Base-by-base conservation (phyloP, 2,797 vertebrate genomes). In the Hoplostethus atlanticus region DNA sequence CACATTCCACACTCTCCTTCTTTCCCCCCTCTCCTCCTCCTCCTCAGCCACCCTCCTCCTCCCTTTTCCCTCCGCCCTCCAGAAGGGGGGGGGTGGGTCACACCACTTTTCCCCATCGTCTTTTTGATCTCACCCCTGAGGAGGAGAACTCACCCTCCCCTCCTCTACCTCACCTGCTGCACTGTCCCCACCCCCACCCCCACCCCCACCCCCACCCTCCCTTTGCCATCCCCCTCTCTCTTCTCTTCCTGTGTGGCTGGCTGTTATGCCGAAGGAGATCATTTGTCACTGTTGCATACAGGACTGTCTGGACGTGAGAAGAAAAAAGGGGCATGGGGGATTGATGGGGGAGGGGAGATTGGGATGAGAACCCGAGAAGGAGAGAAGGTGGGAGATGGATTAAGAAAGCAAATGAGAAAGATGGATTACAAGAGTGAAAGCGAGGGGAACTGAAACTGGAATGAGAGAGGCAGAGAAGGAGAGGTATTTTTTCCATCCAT, bases 251-350 rank as follows among this genome's bases (percentile, higher is more conserved):
- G 21, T 36, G 50, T 44, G 21, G n/a, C 3, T 48, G 74, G 81
- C 79, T 89, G 70, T 90, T 84, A 71, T 36, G 74, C 84, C 61
- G 65, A 75, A 82, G 82, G 79, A 72, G 56, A 83, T 54, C 79
- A 68, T 86, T 77, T 89, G 81, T 90, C 86, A 87, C 81, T 84
- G 79, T 87, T 88, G 80, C 78, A 77, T 87, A 76, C 81, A 78
- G 84, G 77, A 77, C 85, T 84, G 82, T 90, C 84, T 86, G 84
- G 76, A 65, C 73, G 81, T 76, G 73, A 63, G 68, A 59, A 8
- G 7, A 40, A 40, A 40, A 55, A 63, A 53, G 44, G 60, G 76
- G 15, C 61, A 36, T n/a, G 47, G 70, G 71, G 84, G 77, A 55
- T 55, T 65, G 76, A 46, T 36, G 56, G 59, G 72, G 53, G 21